Evolutionary conservation across 2,797 vertebrate species (phyloP).

Genomic region (Molossus alvarezi): DNA sequence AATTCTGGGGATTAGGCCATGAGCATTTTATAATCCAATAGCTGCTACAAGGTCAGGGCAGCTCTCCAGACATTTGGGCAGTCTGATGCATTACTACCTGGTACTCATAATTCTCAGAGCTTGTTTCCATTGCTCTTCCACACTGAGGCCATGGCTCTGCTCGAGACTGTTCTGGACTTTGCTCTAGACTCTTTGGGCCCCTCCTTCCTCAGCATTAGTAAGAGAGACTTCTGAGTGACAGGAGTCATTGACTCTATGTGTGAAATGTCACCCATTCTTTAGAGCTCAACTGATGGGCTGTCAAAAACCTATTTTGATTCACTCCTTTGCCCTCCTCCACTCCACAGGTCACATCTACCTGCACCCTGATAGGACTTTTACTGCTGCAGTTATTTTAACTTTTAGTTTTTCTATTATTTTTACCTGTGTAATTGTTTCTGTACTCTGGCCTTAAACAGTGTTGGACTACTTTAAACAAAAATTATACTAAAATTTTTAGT

Average conservation of each 20-base stretch:
- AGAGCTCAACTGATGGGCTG: neutral
- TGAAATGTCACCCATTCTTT: neutral
- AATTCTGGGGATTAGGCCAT: neutral
- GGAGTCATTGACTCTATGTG: neutral
- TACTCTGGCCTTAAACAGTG: neutral
- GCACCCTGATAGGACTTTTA: neutral
- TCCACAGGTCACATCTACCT: no score
- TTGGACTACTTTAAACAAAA: neutral
- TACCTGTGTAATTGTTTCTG: neutral
- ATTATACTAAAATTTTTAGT: neutral
- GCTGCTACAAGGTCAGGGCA: neutral
- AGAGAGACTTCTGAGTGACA: neutral
- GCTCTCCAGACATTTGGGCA: neutral
- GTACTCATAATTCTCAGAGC: no score
- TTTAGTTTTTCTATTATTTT: neutral
- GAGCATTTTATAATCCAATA: neutral
- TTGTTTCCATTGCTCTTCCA: no score
- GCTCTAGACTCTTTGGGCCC: neutral
- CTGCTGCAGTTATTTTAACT: neutral
- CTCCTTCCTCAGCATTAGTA: neutral
- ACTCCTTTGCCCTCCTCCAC: fast-evolving
- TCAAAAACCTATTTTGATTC: neutral
- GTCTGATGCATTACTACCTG: fast-evolving
- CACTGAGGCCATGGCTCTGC: neutral
- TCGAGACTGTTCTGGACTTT: neutral